Base-by-base conservation (phyloP, 2,888 invertebrate genomes). In the Rhagonycha lutea region DNA sequence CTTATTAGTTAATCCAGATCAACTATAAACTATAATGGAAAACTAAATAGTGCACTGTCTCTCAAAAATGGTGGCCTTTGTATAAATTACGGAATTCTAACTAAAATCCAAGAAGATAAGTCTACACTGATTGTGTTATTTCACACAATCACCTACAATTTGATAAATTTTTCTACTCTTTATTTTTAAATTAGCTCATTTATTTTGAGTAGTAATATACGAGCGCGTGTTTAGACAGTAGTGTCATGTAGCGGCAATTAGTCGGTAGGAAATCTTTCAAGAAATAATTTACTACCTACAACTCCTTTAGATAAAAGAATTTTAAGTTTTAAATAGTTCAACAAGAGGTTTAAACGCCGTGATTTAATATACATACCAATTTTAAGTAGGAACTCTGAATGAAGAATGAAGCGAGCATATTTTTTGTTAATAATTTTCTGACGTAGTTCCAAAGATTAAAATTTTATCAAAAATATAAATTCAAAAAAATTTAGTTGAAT, bases 191-290 rank as follows among this genome's bases (percentile, higher is more conserved):
- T 28, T 61, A 61, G 69, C 72, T 77, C 79, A 82, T 83, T 83
- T 84, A 84, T 83, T 83, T 83, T 80, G 79, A 80, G 81, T 76
- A 78, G 81, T 82, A 81, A 84, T 83, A 83, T 85, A 86, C 85
- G 84, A 85, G 83, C 83, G 85, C 83, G 82, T 86, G 85, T 86
- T 86, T 86, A 85, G 86, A 86, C 86, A 86, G 85, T 79, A 82
- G 84, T 85, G 86, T 86, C 86, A 82, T 86, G 86, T 86, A 84
- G 83, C 84, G 79, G 85, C 85, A 86, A 86, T 86, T 86, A 86
- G 86, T 85, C 85, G 84, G 82, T 85, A 83, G 84, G 84, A 84
- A 84, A 85, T 85, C 83, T 83, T 83, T 83, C 81, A 70, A n/a
- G 60, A 74, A 75, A 75, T 75, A 78, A 75, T 78, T 78, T 78